Evolutionary conservation across 2,797 vertebrate species (phyloP).

Genomic region (Epinephelus malabaricus): DNA sequence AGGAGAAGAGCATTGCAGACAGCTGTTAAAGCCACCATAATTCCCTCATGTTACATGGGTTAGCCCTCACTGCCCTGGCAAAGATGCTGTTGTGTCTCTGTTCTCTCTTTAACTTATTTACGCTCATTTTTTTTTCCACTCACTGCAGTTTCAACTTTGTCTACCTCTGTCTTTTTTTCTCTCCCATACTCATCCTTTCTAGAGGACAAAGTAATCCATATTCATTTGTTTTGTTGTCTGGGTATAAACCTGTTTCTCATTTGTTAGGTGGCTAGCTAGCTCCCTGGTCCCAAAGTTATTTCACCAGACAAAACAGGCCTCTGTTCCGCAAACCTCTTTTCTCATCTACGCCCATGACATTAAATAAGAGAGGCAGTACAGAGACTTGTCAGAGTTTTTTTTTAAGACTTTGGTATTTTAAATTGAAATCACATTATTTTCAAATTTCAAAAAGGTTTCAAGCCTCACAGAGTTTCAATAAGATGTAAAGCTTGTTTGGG

Average conservation of each 20-base stretch:
- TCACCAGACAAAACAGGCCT: slow-evolving; percentile 73
- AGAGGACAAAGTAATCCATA: slow-evolving; percentile 62
- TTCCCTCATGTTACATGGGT: slow-evolving; percentile 75
- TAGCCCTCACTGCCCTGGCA: slow-evolving; percentile 73
- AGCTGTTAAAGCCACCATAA: slow-evolving; percentile 78
- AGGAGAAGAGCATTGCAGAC: slow-evolving; percentile 75
- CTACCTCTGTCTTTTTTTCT: slow-evolving; percentile 38
- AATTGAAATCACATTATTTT: slow-evolving; percentile 51
- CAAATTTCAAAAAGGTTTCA: neutral
- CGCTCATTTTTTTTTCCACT: slow-evolving; percentile 22
- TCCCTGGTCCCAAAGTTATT: slow-evolving; percentile 69
- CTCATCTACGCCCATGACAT: slow-evolving; percentile 53
- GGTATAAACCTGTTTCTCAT: slow-evolving; percentile 79
- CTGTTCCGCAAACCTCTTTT: slow-evolving; percentile 65
- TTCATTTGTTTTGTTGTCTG: slow-evolving; percentile 79
- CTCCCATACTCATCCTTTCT: slow-evolving; percentile 44
- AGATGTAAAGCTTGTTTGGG: slow-evolving; percentile 10
- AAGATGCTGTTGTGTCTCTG: slow-evolving; percentile 69
- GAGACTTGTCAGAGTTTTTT: slow-evolving; percentile 46
- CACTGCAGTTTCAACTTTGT: slow-evolving; percentile 49
- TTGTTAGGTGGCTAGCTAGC: slow-evolving; percentile 76
- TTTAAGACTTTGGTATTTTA: slow-evolving; percentile 49
- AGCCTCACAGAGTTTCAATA: slow-evolving; percentile 6
- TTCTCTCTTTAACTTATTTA: slow-evolving; percentile 59
- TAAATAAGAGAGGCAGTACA: slow-evolving; percentile 47